These are phyloP conservation scores for Dascillus cervinus DNA, from an alignment of 2,888 invertebrate species.

Conservation along the genomic window DNA sequence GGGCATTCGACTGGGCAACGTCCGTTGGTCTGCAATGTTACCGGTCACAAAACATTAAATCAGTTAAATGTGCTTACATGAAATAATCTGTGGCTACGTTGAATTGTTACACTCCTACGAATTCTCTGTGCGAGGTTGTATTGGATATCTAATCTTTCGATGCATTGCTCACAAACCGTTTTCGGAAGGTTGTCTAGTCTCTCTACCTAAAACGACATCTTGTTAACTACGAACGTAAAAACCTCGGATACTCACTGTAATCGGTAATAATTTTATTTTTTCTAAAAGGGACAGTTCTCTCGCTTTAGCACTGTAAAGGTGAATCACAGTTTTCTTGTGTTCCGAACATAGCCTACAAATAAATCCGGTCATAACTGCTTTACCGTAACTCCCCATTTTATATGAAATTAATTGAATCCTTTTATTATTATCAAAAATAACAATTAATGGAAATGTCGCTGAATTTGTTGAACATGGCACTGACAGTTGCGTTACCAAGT, in stretches of 20 bases:
- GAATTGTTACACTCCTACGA: conserved; percentile 35
- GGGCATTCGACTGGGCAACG: conserved; percentile 35
- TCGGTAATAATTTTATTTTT: conserved; percentile 74
- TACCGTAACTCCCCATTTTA: conserved; percentile 74
- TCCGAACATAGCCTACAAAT: conserved; percentile 80
- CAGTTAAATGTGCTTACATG: conserved; percentile 29
- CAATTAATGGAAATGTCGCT: too few species aligned
- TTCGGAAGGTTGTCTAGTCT: conserved; percentile 54
- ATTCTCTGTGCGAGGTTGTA: conserved; percentile 46
- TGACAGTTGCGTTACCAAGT: too few species aligned
- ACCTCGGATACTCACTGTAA: conserved; percentile 62
- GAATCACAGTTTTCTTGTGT: conserved; percentile 76
- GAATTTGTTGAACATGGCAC: too few species aligned
- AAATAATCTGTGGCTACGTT: conserved; percentile 30
- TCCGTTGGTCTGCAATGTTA: conserved; percentile 30
- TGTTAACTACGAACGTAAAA: conserved; percentile 3
- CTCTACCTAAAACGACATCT: conserved; percentile 31
- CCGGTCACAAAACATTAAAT: neutral
- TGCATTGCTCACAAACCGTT: conserved; percentile 54
- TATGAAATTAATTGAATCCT: too few species aligned
- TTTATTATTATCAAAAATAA: too few species aligned
- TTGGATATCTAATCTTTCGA: conserved; percentile 47
- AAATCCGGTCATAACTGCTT: conserved; percentile 74
- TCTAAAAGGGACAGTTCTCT: conserved; percentile 65
- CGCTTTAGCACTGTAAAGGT: conserved; percentile 76